Conservation (phyloP, 2,888 invertebrate genomes). For the Torymus aiolomorphi region DNA sequence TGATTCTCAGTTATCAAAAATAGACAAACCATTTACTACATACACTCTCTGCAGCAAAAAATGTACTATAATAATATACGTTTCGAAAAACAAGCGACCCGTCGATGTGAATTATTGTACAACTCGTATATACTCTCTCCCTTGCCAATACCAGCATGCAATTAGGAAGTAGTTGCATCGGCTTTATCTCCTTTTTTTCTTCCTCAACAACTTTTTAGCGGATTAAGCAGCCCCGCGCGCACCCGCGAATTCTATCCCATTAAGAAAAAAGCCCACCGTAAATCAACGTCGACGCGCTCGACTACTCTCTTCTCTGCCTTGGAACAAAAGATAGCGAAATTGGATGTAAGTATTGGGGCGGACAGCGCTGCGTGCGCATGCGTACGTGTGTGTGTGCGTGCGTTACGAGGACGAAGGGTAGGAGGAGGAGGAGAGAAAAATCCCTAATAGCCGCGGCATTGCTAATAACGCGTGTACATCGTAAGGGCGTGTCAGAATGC, state of each 20-base stretch:
- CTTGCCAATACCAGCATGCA: slow-evolving; percentile 45
- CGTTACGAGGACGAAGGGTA: neutral
- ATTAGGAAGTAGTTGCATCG: slow-evolving; percentile 55
- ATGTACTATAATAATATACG: too few species aligned
- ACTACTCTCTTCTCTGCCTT: slow-evolving; percentile 22
- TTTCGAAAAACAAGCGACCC: slow-evolving; percentile 22
- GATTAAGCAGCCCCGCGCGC: slow-evolving; percentile 42
- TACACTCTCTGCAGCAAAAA: neutral
- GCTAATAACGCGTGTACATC: slow-evolving; percentile 71
- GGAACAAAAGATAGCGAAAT: slow-evolving; percentile 50
- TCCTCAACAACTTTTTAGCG: slow-evolving; percentile 49
- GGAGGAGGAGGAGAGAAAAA: slow-evolving; percentile 60
- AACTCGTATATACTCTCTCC: slow-evolving; percentile 35
- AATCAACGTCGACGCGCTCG: slow-evolving; percentile 35
- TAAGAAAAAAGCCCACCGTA: slow-evolving; percentile 49
- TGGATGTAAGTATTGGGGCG: slow-evolving; percentile 43
- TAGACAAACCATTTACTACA: neutral
- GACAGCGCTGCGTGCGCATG: neutral
- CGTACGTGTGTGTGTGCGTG: neutral
- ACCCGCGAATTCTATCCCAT: slow-evolving; percentile 47
- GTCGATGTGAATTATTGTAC: slow-evolving; percentile 46
- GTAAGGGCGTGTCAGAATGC: slow-evolving; percentile 69
- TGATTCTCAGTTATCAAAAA: too few species aligned
- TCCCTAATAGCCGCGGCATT: slow-evolving; percentile 69
- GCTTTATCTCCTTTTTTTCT: neutral